These are phyloP conservation scores for Drosophila sturtevanti DNA, from an alignment of 1,140 invertebrate genomes.

Conservation along the genomic window DNA sequence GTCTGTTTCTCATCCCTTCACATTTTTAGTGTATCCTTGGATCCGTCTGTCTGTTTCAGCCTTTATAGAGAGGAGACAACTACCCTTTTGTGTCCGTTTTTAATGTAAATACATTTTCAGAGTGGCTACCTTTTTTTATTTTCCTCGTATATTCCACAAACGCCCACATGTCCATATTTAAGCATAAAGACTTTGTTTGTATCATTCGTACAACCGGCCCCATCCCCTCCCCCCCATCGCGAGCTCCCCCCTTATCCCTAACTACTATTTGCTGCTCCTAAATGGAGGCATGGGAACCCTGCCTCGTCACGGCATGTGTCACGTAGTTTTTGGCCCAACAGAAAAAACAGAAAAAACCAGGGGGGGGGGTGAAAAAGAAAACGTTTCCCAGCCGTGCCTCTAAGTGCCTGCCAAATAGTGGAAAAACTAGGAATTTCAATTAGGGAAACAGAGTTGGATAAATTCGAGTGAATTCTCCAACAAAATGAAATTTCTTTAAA, in stretches of 20 bases:
- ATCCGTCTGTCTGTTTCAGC: background rate
- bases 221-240: too few species aligned
- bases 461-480: slow-evolving; percentile 13
- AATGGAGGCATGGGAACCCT: slow-evolving; percentile 6
- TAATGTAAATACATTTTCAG: slow-evolving; percentile 52
- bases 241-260: background rate
- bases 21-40: background rate
- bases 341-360: slow-evolving; percentile 59
- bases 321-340: slow-evolving; percentile 44
- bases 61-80: slow-evolving; percentile 33
- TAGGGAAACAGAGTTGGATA: slow-evolving; percentile 41
- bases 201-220: slow-evolving; percentile 17
- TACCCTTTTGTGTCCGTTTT: slow-evolving; percentile 54
- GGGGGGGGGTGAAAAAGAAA: slow-evolving; percentile 26
- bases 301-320: slow-evolving; percentile 61
- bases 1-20: background rate
- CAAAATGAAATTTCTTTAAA: slow-evolving; percentile 46
- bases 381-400: background rate
- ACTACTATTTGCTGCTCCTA: background rate
- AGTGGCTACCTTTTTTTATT: slow-evolving; percentile 59
- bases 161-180: slow-evolving; percentile 65
- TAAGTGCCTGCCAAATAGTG: slow-evolving; percentile 18
- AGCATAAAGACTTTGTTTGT: slow-evolving; percentile 73
- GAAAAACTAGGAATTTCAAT: slow-evolving; percentile 65
- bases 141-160: slow-evolving; percentile 25